Base-by-base conservation (phyloP, 2,888 invertebrate species). In the Tigriopus californicus region DNA sequence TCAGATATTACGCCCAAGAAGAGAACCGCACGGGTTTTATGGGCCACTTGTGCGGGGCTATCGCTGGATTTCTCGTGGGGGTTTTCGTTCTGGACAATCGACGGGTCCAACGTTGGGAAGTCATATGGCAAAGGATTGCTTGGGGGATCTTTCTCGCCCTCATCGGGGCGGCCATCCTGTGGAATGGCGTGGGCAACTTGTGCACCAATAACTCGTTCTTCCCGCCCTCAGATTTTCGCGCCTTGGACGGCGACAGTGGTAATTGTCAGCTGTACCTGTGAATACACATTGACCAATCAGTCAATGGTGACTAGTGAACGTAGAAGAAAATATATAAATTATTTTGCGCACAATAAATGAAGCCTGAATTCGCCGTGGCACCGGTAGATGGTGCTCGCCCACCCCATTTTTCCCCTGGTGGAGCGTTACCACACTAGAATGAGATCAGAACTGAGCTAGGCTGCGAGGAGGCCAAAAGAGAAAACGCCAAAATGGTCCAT, bases 391-490 rank as follows among this genome's bases (percentile, higher is more conserved):
- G 59, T 62, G 18, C 64, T 62, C 44, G 75, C 74, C 64, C 89
- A 94, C n/a, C 92, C 95, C 65, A 86, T 76, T 65, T 80, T 80
- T 33, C 4, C 33, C 33, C 33, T 33, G 33, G 33, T 33, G 33
- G 33, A n/a, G n/a, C n/a, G n/a, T n/a, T n/a, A n/a, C n/a, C n/a
- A n/a, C n/a, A n/a, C 33, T 33, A 3, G 33, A 33, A 33, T 33
- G 33, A n/a, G n/a, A n/a, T n/a, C n/a, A n/a, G 33, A 33, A 33
- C 33, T 5, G 33, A 33, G 8, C 33, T n/a, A 33, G 33, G 33
- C 33, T 33, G 33, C 33, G 8, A 33, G 33, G 8, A 8, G 33
- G n/a, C n/a, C n/a, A n/a, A n/a, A n/a, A n/a, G n/a, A n/a, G n/a
- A n/a, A n/a, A 33, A 33, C 8, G 33, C 33, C 33, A 33, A 33